A percentile compares a stretch with the other conserved stretches of the same genome.
These are phyloP conservation scores for Deroplatys truncata DNA, from an alignment of 2,888 invertebrate genomes.

Conservation along the genomic window DNA sequence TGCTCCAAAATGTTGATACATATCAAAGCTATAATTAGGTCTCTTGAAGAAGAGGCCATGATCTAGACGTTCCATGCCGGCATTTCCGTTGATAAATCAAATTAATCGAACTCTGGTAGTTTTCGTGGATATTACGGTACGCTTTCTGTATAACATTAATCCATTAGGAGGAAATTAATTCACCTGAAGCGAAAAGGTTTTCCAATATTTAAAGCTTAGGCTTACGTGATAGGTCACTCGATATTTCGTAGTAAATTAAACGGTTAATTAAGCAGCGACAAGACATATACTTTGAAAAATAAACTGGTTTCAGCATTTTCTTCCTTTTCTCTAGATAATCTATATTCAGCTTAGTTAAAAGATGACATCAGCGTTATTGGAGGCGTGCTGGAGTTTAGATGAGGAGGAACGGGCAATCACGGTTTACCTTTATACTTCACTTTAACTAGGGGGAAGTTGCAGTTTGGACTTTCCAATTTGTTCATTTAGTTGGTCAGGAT, in stretches of 20 bases:
- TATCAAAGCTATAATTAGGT: no score
- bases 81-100: not conserved
- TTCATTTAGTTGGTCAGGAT: not conserved
- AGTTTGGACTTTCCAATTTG: not conserved
- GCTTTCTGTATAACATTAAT: not conserved
- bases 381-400: not conserved
- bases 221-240: not conserved
- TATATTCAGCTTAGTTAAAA: not conserved
- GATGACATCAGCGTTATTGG: not conserved
- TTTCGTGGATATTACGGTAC: not conserved
- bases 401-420: not conserved
- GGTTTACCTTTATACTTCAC: not conserved
- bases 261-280: not conserved
- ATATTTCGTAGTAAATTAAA: not conserved
- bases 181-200: not conserved
- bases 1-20: no score
- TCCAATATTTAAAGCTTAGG: not conserved
- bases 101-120: not conserved
- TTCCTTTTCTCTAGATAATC: not conserved
- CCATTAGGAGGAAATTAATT: not conserved
- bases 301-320: not conserved
- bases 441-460: not conserved
- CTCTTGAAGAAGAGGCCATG: no score
- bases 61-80: no score
- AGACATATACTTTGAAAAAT: not conserved